phyloP scores from a whole-genome alignment of 2,113 vertebrate species.

The Grantiella picta region DNA sequence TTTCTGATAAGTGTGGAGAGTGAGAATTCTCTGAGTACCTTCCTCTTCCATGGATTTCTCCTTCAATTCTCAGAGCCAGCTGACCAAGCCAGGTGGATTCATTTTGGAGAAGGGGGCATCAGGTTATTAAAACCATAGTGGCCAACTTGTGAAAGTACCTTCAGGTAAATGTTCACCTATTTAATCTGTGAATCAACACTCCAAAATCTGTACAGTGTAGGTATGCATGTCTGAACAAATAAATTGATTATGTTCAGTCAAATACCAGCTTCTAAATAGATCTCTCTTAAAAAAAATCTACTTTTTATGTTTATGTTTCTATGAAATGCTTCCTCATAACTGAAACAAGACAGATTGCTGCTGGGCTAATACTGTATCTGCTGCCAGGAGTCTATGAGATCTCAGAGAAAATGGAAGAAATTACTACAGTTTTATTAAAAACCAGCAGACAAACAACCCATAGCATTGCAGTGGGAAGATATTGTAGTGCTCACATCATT shows the following conservation, averaged over 20 bases:
- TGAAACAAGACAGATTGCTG: not conserved
- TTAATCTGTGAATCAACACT: not conserved
- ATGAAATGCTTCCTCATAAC: not conserved
- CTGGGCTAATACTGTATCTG: not conserved
- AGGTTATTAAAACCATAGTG: not conserved
- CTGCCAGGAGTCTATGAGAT: not conserved
- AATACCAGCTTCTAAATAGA: not conserved
- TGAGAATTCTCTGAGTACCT: not conserved
- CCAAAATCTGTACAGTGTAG: not conserved
- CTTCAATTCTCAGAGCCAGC: not conserved
- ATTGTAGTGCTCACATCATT: conserved; percentile 8
- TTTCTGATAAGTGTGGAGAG: not conserved
- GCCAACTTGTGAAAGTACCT: not conserved
- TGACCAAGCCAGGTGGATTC: not conserved
- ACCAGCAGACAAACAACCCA: not conserved
- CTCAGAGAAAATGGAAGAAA: not conserved
- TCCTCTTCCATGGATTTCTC: not conserved
- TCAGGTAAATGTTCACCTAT: not conserved
- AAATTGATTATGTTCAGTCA: not conserved
- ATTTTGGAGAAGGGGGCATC: not conserved
- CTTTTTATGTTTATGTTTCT: not conserved
- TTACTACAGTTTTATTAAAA: conserved; percentile 30
- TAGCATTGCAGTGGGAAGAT: not conserved
- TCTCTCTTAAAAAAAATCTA: not conserved
- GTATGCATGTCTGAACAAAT: not conserved